Conservation (phyloP, 2,797 vertebrate species). For the Tapera naevia region DNA sequence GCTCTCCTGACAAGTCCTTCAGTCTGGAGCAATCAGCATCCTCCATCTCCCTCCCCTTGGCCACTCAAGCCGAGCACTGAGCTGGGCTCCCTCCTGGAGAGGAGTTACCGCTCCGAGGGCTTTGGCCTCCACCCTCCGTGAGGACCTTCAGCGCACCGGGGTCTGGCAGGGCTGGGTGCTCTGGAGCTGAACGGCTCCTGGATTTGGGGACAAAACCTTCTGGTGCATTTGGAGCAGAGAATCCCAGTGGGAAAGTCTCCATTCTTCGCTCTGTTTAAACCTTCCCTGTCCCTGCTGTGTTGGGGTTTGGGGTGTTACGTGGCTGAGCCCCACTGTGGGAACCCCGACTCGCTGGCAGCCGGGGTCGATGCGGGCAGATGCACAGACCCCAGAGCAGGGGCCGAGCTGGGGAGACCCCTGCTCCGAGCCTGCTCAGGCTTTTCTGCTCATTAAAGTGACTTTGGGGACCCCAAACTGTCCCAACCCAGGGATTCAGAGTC, state of each 20-base stretch:
- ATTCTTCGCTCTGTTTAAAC: not conserved
- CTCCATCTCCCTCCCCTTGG: not conserved
- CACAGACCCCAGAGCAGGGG: not conserved
- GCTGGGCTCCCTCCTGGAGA: not conserved
- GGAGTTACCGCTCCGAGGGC: not conserved
- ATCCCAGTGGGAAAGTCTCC: rapidly evolving
- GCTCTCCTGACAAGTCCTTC: not conserved
- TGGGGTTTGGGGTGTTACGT: not conserved
- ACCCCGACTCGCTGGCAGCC: not conserved
- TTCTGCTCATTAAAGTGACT: not conserved
- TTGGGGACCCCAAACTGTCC: rapidly evolving
- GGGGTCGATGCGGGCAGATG: rapidly evolving
- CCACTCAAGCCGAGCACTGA: not conserved
- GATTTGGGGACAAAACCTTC: not conserved
- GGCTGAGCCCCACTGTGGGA: not conserved
- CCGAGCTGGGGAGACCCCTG: too few species aligned
- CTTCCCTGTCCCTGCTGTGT: not conserved
- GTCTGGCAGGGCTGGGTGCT: not conserved
- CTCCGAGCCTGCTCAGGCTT: too few species aligned
- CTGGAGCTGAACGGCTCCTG: not conserved
- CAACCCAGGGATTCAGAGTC: rapidly evolving
- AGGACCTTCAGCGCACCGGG: too few species aligned
- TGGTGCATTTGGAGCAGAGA: not conserved
- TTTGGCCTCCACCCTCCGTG: too few species aligned
- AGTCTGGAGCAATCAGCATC: not conserved